phyloP scores from a whole-genome alignment of 2,797 vertebrate genomes.

The Xiphophorus birchmanni region DNA sequence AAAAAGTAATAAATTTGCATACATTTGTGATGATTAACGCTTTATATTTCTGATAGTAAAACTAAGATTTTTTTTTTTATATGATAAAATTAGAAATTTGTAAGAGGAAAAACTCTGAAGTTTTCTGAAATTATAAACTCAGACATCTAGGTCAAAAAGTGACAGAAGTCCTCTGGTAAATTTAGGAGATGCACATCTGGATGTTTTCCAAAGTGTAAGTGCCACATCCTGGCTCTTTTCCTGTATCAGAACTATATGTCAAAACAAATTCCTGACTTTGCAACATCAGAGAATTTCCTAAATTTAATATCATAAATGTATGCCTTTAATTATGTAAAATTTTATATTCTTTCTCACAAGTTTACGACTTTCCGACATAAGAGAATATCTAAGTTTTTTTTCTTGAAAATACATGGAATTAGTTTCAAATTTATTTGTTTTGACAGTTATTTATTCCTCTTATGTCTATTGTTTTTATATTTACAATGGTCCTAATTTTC shows the following conservation, averaged over 20 bases:
- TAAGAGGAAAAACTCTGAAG: background rate
- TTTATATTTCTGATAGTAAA: background rate
- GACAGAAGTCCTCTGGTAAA: background rate
- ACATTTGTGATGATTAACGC: background rate
- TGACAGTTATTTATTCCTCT: background rate
- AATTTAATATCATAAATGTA: background rate
- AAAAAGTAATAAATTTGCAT: background rate
- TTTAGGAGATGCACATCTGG: background rate
- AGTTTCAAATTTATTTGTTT: rapidly evolving
- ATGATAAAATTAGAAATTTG: background rate
- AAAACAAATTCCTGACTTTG: background rate
- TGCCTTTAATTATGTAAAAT: background rate
- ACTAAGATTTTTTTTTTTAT: background rate
- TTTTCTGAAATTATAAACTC: background rate
- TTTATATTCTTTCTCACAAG: background rate
- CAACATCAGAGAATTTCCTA: background rate
- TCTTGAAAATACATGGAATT: background rate
- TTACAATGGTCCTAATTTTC: background rate
- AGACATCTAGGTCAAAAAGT: background rate
- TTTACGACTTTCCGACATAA: background rate
- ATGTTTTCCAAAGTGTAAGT: background rate
- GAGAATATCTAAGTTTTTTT: background rate
- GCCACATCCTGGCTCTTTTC: background rate
- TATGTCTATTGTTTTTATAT: background rate
- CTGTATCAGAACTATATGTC: background rate